Base-by-base conservation (phyloP, 2,797 vertebrate species). In the Lophius americanus region DNA sequence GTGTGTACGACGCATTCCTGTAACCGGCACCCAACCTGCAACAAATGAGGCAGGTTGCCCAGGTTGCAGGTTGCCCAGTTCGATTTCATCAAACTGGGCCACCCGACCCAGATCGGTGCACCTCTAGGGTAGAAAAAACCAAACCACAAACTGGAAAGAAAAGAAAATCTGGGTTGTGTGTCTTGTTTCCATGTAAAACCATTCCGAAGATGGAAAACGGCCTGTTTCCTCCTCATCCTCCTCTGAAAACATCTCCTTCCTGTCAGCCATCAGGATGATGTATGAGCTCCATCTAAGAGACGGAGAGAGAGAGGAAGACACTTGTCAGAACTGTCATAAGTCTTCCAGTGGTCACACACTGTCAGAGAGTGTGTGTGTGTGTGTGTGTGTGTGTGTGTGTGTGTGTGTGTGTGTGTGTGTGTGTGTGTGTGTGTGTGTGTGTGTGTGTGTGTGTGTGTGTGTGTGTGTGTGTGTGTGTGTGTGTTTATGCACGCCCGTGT, bases 301-400 rank as follows among this genome's bases (percentile, higher is more conserved):
- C 23, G 64, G 41, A 51, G 51, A 4, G 37, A 52, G 38, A 68
- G 50, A 79, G 70, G 72, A 70, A 75, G 68, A 78, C 38, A 68
- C 67, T 65, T 67, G 76, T 76, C 74, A 58, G 37, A 68, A 44
- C 13, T 61, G 64, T 81, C 67, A 71, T 70, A 76, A 79, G 64
- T 75, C 79, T 79, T 72, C 60, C 42, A 47, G 60, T 54, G 60
- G 77, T 70, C 75, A 76, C 67, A 62, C 54, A 49, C 49, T 51
- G n/a, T 50, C 7, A 58, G 39, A 39, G 59, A 68, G 60, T 57
- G 51, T 48, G 66, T 68, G 51, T 55, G 54, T 75, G 33, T 46
- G 59, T 59, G 51, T 71, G 58, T 61, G n/a, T n/a, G n/a, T n/a
- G n/a, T n/a, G n/a, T n/a, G n/a, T n/a, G n/a, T n/a, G n/a, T n/a